phyloP scores from a whole-genome alignment of 2,888 invertebrate species.

The Tenthredo notha region DNA sequence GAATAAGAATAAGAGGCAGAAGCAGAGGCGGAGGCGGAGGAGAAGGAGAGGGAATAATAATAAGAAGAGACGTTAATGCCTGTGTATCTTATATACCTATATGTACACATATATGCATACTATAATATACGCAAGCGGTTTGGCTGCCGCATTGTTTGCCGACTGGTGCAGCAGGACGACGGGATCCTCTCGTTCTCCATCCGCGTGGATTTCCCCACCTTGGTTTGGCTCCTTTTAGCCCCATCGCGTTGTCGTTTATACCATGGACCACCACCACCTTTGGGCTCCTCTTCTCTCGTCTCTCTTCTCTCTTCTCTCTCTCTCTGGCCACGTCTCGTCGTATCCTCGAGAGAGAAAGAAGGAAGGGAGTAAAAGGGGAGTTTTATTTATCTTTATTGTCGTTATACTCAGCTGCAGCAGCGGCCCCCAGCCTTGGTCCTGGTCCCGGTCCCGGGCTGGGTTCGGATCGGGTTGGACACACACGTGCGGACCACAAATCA shows the following conservation, averaged over 20 bases:
- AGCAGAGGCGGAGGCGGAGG: constrained; percentile 55
- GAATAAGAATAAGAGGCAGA: constrained; percentile 55
- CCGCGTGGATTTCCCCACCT: constrained; percentile 19
- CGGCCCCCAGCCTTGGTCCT: constrained; percentile 54
- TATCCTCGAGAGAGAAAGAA: constrained; percentile 1
- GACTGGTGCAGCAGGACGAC: constrained; percentile 13
- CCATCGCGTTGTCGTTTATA: constrained; percentile 17
- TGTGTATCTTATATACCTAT: constrained; percentile 52
- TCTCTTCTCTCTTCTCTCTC: constrained; percentile 49
- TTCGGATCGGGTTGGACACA: constrained; percentile 62
- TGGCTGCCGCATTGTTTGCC: constrained; percentile 49
- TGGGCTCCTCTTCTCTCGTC: not conserved
- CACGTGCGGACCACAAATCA: constrained; percentile 74
- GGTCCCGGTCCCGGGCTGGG: constrained; percentile 25
- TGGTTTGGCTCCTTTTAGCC: constrained; percentile 5
- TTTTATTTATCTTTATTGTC: constrained; percentile 67
- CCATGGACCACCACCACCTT: constrained; percentile 28
- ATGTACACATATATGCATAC: not conserved
- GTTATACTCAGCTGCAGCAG: constrained; percentile 57
- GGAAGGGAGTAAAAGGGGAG: not conserved
- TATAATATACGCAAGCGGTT: constrained; percentile 15
- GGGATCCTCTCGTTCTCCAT: not conserved
- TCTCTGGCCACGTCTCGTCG: constrained; percentile 50
- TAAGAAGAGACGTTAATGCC: constrained; percentile 54
- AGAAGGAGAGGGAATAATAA: constrained; percentile 54